A percentile compares a stretch with the other conserved stretches of the same genome.
Evolutionary conservation across 2,888 invertebrate genomes (phyloP).

Genomic region (Dryomyza anilis): DNA sequence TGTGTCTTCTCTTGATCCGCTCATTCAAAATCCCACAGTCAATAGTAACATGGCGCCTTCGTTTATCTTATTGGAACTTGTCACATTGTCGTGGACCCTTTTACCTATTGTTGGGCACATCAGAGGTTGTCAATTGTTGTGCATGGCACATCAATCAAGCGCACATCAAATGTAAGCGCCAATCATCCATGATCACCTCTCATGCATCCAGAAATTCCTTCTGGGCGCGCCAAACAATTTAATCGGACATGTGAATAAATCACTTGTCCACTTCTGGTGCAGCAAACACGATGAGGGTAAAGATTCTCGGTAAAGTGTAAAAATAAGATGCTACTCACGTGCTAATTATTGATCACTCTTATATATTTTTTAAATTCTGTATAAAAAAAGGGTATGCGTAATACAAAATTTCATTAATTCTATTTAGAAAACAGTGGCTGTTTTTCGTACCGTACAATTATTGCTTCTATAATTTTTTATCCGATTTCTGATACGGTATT

Average conservation of each 20-base stretch:
- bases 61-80: conserved; percentile 52
- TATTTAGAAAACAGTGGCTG: too few species aligned
- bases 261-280: conserved; percentile 12
- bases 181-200: conserved; percentile 19
- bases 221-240: conserved; percentile 58
- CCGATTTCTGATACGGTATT: too few species aligned
- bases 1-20: not conserved
- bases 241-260: conserved; percentile 60
- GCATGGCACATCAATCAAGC: conserved; percentile 61
- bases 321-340: not conserved
- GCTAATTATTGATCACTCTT: not conserved
- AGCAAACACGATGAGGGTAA: too few species aligned
- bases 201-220: conserved; percentile 32
- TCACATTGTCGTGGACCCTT: conserved; percentile 41
- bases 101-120: conserved; percentile 27
- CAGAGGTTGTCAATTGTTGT: conserved; percentile 59
- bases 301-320: conserved; percentile 16
- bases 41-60: conserved; percentile 60
- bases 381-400: too few species aligned
- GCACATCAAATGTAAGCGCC: conserved; percentile 43
- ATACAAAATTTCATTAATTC: too few species aligned
- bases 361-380: too few species aligned
- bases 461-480: too few species aligned
- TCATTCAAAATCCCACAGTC: conserved; percentile 24
- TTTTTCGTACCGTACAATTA: too few species aligned